phyloP scores from a whole-genome alignment of 1,140 invertebrate species.

The Helicoverpa zea region DNA sequence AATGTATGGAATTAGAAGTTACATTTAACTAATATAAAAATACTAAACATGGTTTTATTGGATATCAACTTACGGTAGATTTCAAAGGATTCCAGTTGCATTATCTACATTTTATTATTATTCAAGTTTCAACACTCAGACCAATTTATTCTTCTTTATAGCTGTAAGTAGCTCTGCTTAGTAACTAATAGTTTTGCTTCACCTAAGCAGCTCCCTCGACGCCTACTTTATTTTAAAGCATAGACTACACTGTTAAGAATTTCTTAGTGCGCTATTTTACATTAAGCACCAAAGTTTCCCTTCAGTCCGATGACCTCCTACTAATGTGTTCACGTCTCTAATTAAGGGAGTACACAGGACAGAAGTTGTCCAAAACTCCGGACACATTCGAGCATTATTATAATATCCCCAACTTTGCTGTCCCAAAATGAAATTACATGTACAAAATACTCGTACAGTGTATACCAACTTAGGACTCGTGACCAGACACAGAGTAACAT shows the following conservation, averaged over 20 bases:
- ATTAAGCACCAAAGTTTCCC: constrained; percentile 54
- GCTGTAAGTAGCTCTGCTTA: constrained; percentile 3
- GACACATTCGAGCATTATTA: constrained; percentile 62
- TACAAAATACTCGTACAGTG: constrained; percentile 59
- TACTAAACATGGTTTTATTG: no score
- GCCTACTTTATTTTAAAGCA: constrained; percentile 40
- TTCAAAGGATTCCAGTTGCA: neutral
- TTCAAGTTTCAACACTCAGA: neutral
- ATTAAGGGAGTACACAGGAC: constrained; percentile 60
- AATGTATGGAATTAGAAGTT: no score
- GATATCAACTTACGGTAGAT: neutral
- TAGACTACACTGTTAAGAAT: constrained; percentile 36
- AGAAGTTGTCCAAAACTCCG: constrained; percentile 60
- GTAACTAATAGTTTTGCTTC: constrained; percentile 32
- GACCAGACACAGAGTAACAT: constrained; percentile 55
- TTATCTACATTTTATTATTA: neutral
- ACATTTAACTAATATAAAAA: no score
- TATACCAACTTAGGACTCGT: constrained; percentile 11
- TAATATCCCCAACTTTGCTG: constrained; percentile 67
- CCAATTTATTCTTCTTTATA: constrained; percentile 2
- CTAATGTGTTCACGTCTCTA: constrained; percentile 59
- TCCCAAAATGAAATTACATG: constrained; percentile 61
- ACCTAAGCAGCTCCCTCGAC: constrained; percentile 37
- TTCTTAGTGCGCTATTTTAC: constrained; percentile 31
- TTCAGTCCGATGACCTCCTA: constrained; percentile 52